These are phyloP conservation scores for Eristalis pertinax DNA, from an alignment of 2,888 invertebrate species.

Conservation along the genomic window DNA sequence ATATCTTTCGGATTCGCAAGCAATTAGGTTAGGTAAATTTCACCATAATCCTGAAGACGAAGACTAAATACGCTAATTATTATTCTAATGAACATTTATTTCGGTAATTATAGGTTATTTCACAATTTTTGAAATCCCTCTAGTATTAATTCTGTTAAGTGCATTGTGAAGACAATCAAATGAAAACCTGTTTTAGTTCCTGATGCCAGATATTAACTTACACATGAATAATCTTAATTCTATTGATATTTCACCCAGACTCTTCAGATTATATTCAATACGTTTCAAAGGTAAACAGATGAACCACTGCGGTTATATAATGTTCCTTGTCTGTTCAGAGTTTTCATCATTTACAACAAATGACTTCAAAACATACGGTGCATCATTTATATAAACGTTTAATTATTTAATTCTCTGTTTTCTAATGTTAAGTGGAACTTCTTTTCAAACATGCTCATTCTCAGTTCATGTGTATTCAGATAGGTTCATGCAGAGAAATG, in stretches of 20 bases:
- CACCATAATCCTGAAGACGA: neutral
- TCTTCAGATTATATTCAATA: neutral
- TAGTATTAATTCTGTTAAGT: neutral
- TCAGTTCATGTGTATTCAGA: neutral
- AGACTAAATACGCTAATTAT: conserved; percentile 17
- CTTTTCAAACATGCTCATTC: neutral
- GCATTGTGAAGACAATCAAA: neutral
- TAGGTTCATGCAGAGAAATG: neutral
- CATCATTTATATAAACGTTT: neutral
- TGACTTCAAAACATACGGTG: neutral
- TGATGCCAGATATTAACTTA: neutral
- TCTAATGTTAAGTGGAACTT: neutral
- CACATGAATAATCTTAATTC: neutral
- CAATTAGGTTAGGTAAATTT: conserved; percentile 38
- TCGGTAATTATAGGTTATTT: conserved; percentile 10
- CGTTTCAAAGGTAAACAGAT: neutral
- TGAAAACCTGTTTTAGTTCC: neutral
- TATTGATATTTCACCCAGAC: neutral
- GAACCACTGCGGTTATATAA: neutral
- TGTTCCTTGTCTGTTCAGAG: neutral
- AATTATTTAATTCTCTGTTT: neutral
- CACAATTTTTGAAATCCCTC: conserved; percentile 24
- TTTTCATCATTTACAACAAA: neutral
- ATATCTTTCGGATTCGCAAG: neutral
- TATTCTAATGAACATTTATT: neutral